Percentiles rank a stretch among this genome's conserved stretches.
These are phyloP conservation scores for Redunca redunca DNA, from an alignment of 2,113 vertebrate genomes.

Conservation along the genomic window DNA sequence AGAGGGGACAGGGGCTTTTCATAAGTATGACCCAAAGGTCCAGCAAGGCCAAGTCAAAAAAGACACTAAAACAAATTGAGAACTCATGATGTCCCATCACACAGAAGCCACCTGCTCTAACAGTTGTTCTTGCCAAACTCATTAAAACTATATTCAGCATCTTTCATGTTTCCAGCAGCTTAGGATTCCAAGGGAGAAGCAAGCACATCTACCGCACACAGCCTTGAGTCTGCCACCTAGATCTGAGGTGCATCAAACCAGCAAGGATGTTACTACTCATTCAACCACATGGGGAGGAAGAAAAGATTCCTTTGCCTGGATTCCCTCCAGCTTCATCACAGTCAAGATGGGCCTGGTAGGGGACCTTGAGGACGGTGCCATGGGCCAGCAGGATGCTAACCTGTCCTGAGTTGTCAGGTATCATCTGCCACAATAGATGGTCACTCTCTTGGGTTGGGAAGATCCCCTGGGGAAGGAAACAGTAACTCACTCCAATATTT, in stretches of 20 bases:
- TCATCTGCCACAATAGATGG: neutral
- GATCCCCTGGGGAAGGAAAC: neutral
- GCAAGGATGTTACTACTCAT: neutral
- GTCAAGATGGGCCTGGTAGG: neutral
- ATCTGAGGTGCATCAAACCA: neutral
- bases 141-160: neutral
- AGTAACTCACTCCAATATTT: neutral
- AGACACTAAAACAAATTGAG: neutral
- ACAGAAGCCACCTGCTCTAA: conserved; percentile 21
- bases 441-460: neutral
- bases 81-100: neutral
- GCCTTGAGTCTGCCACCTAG: neutral
- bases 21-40: conserved; percentile 1
- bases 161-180: neutral
- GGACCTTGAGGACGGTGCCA: neutral
- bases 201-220: neutral
- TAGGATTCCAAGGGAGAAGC: neutral
- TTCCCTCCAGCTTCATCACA: neutral
- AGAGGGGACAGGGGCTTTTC: neutral
- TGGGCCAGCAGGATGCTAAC: neutral
- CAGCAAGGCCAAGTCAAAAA: neutral
- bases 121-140: conserved; percentile 11
- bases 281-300: neutral
- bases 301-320: neutral
- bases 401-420: neutral